Evolutionary conservation across 2,113 vertebrate genomes (phyloP).

Genomic region (Ophthalmolycus amberensis): DNA sequence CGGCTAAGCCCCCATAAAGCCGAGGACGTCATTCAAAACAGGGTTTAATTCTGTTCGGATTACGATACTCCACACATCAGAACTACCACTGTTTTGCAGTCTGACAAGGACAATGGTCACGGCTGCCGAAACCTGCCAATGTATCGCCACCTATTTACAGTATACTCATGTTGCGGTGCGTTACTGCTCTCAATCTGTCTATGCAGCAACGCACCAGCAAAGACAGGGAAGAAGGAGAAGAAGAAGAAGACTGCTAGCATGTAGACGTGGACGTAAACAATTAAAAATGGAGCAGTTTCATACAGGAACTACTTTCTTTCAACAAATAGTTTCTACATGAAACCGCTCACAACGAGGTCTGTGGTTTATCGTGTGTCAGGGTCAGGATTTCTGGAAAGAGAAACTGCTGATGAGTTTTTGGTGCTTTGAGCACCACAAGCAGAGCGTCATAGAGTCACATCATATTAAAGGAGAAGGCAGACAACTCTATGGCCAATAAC

Average conservation of each 20-base stretch:
- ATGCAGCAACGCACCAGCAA: background rate
- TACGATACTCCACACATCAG: conserved; percentile 37
- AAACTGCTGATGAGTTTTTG: too few relatives aligned
- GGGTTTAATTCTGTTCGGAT: conserved; percentile 58
- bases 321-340: too few relatives aligned
- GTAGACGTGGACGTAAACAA: background rate
- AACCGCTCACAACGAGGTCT: too few relatives aligned
- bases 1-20: conserved; percentile 63
- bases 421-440: too few relatives aligned
- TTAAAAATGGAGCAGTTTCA: background rate
- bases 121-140: background rate
- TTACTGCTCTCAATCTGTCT: background rate
- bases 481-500: background rate
- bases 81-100: conserved; percentile 19
- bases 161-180: background rate
- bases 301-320: background rate
- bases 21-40: conserved; percentile 53
- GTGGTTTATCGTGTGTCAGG: too few relatives aligned
- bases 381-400: too few relatives aligned
- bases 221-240: background rate
- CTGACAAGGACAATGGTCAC: background rate
- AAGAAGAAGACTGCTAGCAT: too few relatives aligned
- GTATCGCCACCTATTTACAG: background rate
- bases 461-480: too few relatives aligned
- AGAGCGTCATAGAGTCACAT: too few relatives aligned